Evolutionary conservation across 2,888 invertebrate species (phyloP).

Genomic region (Orthosia incerta): DNA sequence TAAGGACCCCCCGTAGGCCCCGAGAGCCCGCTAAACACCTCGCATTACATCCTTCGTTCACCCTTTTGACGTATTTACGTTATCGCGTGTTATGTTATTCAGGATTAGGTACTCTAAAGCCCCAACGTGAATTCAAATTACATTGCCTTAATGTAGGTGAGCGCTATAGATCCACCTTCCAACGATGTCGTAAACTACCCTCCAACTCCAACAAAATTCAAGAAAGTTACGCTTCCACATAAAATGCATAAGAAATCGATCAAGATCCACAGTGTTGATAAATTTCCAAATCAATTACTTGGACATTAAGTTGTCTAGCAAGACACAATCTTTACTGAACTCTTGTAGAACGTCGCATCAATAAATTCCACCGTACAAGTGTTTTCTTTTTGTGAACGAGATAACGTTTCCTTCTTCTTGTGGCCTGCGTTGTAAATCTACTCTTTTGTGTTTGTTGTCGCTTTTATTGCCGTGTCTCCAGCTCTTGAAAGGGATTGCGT

Average conservation of each 20-base stretch:
- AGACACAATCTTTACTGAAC: constrained; percentile 44
- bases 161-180: not conserved
- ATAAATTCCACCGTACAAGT: constrained; percentile 56
- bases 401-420: constrained; percentile 43
- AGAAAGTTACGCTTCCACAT: not conserved
- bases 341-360: constrained; percentile 45
- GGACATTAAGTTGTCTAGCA: constrained; percentile 48
- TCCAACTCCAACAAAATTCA: constrained; percentile 7
- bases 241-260: constrained; percentile 12
- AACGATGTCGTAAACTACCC: constrained; percentile 3
- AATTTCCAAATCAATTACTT: constrained; percentile 5
- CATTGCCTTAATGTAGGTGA: constrained; percentile 60
- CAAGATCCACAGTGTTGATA: not conserved
- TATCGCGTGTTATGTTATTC: constrained; percentile 72
- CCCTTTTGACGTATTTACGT: constrained; percentile 77
- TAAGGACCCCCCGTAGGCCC: constrained; percentile 70
- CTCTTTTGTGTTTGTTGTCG: constrained; percentile 22
- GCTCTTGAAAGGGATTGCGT: constrained; percentile 3
- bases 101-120: constrained; percentile 68
- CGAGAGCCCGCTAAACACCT: constrained; percentile 76
- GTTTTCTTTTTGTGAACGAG: constrained; percentile 45
- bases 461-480: constrained; percentile 31
- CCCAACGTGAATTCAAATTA: constrained; percentile 69
- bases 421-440: constrained; percentile 44
- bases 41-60: constrained; percentile 75